Percentiles rank a stretch among this genome's conserved stretches.
phyloP scores from a whole-genome alignment of 1,140 invertebrate genomes.

The Venturia canescens region DNA sequence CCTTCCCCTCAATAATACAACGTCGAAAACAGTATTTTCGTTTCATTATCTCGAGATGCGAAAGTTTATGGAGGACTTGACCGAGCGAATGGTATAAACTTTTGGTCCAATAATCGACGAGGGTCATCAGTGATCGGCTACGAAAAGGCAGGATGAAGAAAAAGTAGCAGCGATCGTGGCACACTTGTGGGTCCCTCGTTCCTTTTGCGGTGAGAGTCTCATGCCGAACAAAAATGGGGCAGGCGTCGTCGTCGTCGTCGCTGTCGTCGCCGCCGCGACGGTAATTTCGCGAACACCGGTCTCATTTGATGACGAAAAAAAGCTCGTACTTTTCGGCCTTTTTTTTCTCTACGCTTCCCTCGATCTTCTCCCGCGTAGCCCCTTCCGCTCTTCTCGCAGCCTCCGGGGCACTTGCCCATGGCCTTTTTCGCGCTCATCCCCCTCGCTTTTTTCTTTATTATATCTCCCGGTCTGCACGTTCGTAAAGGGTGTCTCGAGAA shows the following conservation, averaged over 20 bases:
- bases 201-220: background rate
- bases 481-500: background rate
- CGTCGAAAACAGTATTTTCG: too few relatives aligned
- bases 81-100: background rate
- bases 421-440: background rate
- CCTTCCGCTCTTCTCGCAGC: too few relatives aligned
- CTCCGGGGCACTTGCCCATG: background rate
- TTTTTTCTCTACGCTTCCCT: conserved; percentile 8
- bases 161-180: background rate
- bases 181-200: background rate
- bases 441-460: background rate
- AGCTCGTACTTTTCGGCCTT: background rate
- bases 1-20: too few relatives aligned
- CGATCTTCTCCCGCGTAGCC: background rate
- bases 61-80: background rate
- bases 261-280: conserved; percentile 1
- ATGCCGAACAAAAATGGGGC: conserved; percentile 1
- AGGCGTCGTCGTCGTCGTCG: conserved; percentile 17
- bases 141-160: background rate
- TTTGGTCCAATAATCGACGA: background rate
- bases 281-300: conserved; percentile 22
- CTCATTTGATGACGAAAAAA: conserved; percentile 18
- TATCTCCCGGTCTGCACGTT: background rate
- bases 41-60: too few relatives aligned
- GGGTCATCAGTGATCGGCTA: background rate